Evolutionary conservation across 1,140 invertebrate species (phyloP).

Genomic region (Drosophila melanogaster): DNA sequence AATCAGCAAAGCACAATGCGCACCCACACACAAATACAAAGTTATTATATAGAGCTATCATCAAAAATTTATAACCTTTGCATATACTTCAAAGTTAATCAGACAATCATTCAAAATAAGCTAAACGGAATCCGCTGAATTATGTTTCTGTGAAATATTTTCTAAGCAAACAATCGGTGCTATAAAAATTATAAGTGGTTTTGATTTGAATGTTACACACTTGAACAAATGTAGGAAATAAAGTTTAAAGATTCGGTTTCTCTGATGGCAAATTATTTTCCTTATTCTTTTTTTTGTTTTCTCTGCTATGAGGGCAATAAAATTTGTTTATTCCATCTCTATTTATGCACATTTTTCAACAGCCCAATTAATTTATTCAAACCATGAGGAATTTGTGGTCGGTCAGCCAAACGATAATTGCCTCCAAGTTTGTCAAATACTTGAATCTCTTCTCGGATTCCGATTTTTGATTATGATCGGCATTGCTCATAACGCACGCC

Average conservation of each 20-base stretch:
- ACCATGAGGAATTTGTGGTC: slow-evolving; percentile 61
- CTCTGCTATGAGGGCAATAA: slow-evolving; percentile 44
- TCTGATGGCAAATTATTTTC: slow-evolving; percentile 29
- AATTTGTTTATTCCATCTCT: slow-evolving; percentile 52
- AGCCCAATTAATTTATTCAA: slow-evolving; percentile 71
- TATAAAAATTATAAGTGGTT: slow-evolving; percentile 39
- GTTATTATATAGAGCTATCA: slow-evolving; percentile 27
- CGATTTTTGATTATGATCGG: slow-evolving; percentile 43
- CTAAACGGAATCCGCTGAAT: slow-evolving; percentile 37
- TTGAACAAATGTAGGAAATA: slow-evolving; percentile 44
- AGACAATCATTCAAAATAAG: slow-evolving; percentile 47
- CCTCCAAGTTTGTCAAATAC: slow-evolving; percentile 27
- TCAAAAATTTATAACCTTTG: slow-evolving; percentile 16
- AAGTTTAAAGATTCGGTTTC: background rate
- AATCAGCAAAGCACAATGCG: background rate
- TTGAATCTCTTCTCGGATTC: slow-evolving; percentile 25
- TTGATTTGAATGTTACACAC: slow-evolving; percentile 24
- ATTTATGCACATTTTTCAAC: slow-evolving; percentile 51
- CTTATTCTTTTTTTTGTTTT: slow-evolving; percentile 19
- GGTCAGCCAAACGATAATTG: slow-evolving; percentile 37
- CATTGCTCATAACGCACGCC: slow-evolving; percentile 69
- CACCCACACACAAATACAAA: slow-evolving; percentile 9
- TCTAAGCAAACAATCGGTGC: slow-evolving; percentile 41
- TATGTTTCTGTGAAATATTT: slow-evolving; percentile 44
- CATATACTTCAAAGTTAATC: slow-evolving; percentile 49